Percentiles rank a stretch among this genome's conserved stretches.
phyloP scores from a whole-genome alignment of 2,113 vertebrate species.

The Podarcis cretensis region DNA sequence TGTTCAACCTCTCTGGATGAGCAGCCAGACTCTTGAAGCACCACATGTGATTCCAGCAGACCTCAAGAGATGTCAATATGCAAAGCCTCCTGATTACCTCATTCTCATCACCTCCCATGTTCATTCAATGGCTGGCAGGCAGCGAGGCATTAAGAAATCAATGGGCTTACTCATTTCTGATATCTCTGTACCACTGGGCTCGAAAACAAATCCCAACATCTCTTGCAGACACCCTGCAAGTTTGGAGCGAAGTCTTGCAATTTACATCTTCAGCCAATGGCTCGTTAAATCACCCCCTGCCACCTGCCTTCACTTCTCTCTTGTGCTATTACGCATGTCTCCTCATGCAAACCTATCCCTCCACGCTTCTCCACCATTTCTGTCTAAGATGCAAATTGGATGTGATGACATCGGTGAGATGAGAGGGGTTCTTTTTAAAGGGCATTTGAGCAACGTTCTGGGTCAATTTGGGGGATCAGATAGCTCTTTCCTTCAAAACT shows the following conservation, averaged over 20 bases:
- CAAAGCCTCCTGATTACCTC: not conserved
- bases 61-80: not conserved
- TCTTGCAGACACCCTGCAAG: not conserved
- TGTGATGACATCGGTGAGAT: not conserved
- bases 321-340: not conserved
- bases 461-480: not conserved
- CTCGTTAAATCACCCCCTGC: not conserved
- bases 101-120: not conserved
- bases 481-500: not conserved
- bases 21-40: not conserved
- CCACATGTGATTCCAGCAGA: not conserved
- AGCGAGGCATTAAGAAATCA: not conserved
- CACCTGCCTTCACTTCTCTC: not conserved
- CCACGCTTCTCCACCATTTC: not conserved
- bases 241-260: not conserved
- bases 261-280: not conserved
- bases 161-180: not conserved
- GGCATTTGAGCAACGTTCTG: no score
- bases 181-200: no score
- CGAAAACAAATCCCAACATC: not conserved
- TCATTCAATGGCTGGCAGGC: not conserved
- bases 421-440: not conserved
- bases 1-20: no score
- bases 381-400: not conserved
- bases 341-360: not conserved